Conservation (phyloP, 1,140 invertebrate species). For the Arctopsyche grandis region DNA sequence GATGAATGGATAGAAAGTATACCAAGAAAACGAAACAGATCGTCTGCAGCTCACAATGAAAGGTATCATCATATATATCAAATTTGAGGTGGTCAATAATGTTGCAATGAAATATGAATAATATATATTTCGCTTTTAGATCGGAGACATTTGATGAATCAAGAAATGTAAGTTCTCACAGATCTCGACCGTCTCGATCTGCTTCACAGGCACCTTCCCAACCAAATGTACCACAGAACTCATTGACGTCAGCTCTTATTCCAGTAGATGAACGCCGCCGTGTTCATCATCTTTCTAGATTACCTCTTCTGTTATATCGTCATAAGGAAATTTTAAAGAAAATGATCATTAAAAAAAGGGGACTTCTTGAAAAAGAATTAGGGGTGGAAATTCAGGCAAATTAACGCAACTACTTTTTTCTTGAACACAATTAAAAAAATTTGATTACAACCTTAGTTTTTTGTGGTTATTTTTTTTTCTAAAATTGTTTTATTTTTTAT, state of each 20-base stretch:
- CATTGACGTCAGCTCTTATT: constrained; percentile 38
- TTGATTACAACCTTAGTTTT: not conserved
- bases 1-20: constrained; percentile 69
- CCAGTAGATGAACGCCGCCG: constrained; percentile 60
- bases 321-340: constrained; percentile 94
- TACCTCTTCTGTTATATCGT: constrained; percentile 76
- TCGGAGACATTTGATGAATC: constrained; percentile 51
- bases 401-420: not conserved
- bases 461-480: not conserved
- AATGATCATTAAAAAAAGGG: constrained; percentile 91
- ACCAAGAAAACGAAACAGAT: constrained; percentile 63
- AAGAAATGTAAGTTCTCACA: constrained; percentile 55
- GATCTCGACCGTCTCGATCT: constrained; percentile 55
- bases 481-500: constrained; percentile 39
- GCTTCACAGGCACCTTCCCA: constrained; percentile 39
- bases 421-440: not conserved
- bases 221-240: not conserved
- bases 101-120: not conserved
- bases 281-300: constrained; percentile 64
- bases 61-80: constrained; percentile 22
- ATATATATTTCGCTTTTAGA: constrained; percentile 27
- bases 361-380: constrained; percentile 89
- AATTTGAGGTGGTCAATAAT: not conserved
- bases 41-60: constrained; percentile 39
- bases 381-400: constrained; percentile 88